Base-by-base conservation (phyloP, 2,797 vertebrate genomes). In the Monodelphis domestica region DNA sequence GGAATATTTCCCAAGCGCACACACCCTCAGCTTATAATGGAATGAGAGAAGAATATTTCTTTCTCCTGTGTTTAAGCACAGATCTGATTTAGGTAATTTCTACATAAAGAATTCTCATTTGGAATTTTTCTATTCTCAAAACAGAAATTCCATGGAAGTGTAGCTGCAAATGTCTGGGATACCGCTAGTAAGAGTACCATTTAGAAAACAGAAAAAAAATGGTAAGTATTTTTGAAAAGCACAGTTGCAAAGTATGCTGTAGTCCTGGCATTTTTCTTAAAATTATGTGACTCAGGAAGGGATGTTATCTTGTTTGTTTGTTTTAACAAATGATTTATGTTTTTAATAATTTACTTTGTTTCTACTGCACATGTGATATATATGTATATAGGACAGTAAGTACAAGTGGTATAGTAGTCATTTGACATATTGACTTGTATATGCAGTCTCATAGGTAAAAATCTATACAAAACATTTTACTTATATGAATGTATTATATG, bases 91-190 rank as follows among this genome's bases (percentile, higher is more conserved):
- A 95, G 54, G 91, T 17, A 0, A 1, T 33, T 33, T 90, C 30
- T 0, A 0, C 4, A 29, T 93, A 11, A 96, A 89, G 94, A 96
- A 84, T 26, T 53, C 84, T 92, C 89, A 9, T 89, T 87, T 1
- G 93, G 51, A 98, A 55, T 57, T 3, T 94, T 55, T 98, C 63
- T 95, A 78, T 95, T 94, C 97, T 59, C 92, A 91, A 98, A 96
- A 87, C 95, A 99, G 99, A 95, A 98, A 92, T 98, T 97, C 96
- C 91, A 98, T 98, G 98, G 97, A 98, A 96, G 95, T 97, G 93
- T 97, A 97, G 96, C 91, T 98, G 98, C 97, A 98, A 97, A 96
- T 99, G 98, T 92, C 98, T 98, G 90, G 96, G 88, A 97, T 98
- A 98, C 98, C 99, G 91, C 95, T 95, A 52, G 97, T 98, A 93